Conservation (phyloP, 2,797 vertebrate species). For the Austrolebias charrua region DNA sequence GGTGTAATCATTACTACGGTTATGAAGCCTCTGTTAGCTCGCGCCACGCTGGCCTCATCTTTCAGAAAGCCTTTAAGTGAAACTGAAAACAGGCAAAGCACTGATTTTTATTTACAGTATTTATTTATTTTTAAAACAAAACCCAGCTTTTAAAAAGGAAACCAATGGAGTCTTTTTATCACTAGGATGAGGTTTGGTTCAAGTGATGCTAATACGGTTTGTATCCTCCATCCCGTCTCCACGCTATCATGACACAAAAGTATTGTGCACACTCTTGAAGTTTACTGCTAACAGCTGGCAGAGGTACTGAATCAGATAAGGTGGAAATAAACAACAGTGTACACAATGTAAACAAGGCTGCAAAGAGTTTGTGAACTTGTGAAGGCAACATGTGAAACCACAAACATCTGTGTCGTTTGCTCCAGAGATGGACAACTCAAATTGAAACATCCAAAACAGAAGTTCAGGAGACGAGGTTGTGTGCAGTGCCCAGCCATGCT, state of each 20-base stretch:
- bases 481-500: background rate
- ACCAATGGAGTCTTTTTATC: conserved; percentile 8
- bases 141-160: conserved; percentile 15
- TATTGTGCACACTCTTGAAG: background rate
- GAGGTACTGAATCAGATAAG: background rate
- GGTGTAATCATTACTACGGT: conserved; percentile 48
- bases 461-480: conserved; percentile 9
- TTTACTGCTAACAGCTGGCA: conserved; percentile 10
- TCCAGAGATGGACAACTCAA: background rate
- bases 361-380: background rate
- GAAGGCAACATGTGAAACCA: background rate
- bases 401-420: background rate
- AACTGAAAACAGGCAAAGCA: conserved; percentile 21
- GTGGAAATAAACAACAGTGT: background rate
- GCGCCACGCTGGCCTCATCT: conserved; percentile 36
- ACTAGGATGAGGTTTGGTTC: conserved; percentile 8
- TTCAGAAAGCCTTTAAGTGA: conserved; percentile 31
- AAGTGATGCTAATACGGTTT: background rate
- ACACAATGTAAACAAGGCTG: background rate
- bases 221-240: background rate
- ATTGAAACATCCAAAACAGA: conserved; percentile 1
- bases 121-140: conserved; percentile 19
- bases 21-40: conserved; percentile 50
- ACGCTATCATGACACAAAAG: too few relatives aligned
- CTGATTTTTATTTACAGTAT: conserved; percentile 14